Evolutionary conservation across 2,888 invertebrate genomes (phyloP).

Genomic region (Julus scandinavius): DNA sequence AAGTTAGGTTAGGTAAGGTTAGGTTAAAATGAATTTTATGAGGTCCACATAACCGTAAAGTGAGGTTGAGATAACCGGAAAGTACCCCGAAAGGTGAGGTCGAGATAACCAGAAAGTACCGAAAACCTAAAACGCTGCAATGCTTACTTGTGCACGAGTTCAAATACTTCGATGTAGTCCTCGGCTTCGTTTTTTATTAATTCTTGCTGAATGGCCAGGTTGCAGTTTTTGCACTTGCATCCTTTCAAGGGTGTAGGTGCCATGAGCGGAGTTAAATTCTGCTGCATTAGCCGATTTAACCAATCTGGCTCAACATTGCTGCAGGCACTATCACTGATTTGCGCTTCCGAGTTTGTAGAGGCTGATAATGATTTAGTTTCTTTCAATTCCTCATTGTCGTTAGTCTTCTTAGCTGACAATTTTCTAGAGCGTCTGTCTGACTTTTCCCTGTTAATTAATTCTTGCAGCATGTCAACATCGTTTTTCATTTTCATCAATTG

Average conservation of each 20-base stretch:
- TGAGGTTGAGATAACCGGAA: no score
- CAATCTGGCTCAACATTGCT: background rate
- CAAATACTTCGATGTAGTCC: background rate
- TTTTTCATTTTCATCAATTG: background rate
- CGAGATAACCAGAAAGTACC: no score
- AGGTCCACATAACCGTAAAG: no score
- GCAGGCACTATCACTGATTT: background rate
- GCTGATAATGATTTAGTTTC: background rate
- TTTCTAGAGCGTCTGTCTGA: background rate
- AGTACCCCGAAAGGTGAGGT: no score
- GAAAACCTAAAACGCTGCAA: background rate
- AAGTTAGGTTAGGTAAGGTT: no score
- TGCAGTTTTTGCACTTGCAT: constrained; percentile 32
- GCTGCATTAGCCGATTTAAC: background rate
- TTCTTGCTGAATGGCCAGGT: background rate
- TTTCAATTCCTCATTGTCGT: background rate
- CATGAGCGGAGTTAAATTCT: constrained; percentile 37
- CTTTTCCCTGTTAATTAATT: background rate
- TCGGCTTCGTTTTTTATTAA: background rate
- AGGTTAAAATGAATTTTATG: no score
- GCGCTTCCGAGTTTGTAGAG: background rate
- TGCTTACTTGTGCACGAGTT: constrained; percentile 9
- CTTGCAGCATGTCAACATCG: background rate
- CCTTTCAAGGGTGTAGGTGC: constrained; percentile 13
- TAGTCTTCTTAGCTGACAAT: background rate